phyloP scores from a whole-genome alignment of 2,888 invertebrate species.

The Anarsia innoxiella region DNA sequence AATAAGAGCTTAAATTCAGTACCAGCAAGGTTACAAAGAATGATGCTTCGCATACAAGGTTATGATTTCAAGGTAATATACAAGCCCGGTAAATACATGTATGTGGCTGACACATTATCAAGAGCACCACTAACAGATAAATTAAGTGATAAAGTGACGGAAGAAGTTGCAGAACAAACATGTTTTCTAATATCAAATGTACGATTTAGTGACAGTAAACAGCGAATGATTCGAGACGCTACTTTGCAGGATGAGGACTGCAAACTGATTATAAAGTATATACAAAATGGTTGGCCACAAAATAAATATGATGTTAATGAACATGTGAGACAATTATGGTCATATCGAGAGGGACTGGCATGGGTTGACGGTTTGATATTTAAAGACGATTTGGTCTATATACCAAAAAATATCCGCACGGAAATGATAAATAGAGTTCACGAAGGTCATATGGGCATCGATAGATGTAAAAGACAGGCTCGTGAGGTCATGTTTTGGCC shows the following conservation, averaged over 20 bases:
- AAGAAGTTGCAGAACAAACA: not conserved
- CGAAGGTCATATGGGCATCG: slow-evolving; percentile 27
- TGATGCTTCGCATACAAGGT: slow-evolving; percentile 22
- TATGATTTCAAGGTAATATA: slow-evolving; percentile 23
- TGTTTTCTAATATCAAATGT: not conserved
- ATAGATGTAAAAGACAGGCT: slow-evolving; percentile 16
- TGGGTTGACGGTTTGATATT: not conserved
- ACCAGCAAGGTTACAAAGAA: slow-evolving; percentile 23
- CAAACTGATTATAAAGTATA: slow-evolving; percentile 15
- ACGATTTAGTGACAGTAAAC: not conserved
- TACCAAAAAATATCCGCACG: not conserved
- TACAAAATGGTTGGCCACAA: slow-evolving; percentile 22
- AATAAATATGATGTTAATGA: slow-evolving; percentile 16
- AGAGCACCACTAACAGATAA: slow-evolving; percentile 19
- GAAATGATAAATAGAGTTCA: slow-evolving; percentile 13
- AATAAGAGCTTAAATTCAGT: slow-evolving; percentile 19
- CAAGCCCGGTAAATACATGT: slow-evolving; percentile 26
- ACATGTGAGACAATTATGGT: slow-evolving; percentile 11
- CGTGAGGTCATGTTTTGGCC: slow-evolving; percentile 29
- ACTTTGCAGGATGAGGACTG: slow-evolving; percentile 9
- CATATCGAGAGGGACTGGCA: slow-evolving; percentile 1
- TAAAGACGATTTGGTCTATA: not conserved
- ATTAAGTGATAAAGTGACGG: not conserved
- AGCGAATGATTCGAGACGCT: not conserved
- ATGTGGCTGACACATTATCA: slow-evolving; percentile 24